Evolutionary conservation across 2,888 invertebrate genomes (phyloP).

Genomic region (Phaonia tiefii): DNA sequence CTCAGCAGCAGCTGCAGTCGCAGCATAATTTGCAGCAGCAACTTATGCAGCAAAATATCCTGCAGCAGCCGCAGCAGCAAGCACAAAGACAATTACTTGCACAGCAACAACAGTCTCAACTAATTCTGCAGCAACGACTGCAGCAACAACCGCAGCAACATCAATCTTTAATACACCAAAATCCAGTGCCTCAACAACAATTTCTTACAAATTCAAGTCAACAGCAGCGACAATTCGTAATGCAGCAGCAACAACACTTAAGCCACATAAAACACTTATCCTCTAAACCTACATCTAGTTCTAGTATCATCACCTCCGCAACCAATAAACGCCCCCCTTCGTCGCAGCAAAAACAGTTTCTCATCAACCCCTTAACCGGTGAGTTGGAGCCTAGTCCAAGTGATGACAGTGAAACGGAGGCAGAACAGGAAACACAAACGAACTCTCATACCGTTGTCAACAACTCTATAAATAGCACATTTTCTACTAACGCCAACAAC

Average conservation of each 20-base stretch:
- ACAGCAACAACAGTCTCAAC: slow-evolving; percentile 66
- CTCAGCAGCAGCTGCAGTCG: slow-evolving; percentile 19
- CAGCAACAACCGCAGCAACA: slow-evolving; percentile 62
- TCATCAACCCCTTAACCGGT: slow-evolving; percentile 94
- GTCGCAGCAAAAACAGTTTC: slow-evolving; percentile 85
- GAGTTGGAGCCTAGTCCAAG: slow-evolving; percentile 90
- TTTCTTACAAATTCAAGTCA: slow-evolving; percentile 64
- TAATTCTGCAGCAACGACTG: slow-evolving; percentile 63
- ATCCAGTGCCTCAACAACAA: slow-evolving; percentile 52
- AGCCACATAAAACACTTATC: slow-evolving; percentile 21
- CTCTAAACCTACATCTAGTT: slow-evolving; percentile 29
- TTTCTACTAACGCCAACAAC: slow-evolving; percentile 55
- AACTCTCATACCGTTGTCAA: slow-evolving; percentile 28
- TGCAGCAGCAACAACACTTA: slow-evolving; percentile 66
- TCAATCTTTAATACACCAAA: slow-evolving; percentile 64
- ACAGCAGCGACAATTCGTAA: slow-evolving; percentile 64
- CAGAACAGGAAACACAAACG: slow-evolving; percentile 79
- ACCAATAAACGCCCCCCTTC: slow-evolving; percentile 12
- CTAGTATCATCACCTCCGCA: slow-evolving; percentile 29
- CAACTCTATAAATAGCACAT: slow-evolving; percentile 40
- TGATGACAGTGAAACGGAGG: slow-evolving; percentile 85
- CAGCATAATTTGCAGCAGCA: slow-evolving; percentile 44
- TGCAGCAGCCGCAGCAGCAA: slow-evolving; percentile 36
- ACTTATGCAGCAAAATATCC: slow-evolving; percentile 29
- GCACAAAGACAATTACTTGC: slow-evolving; percentile 56